These are phyloP conservation scores for Piezodorus guildinii DNA, from an alignment of 1,140 invertebrate species.

Conservation along the genomic window DNA sequence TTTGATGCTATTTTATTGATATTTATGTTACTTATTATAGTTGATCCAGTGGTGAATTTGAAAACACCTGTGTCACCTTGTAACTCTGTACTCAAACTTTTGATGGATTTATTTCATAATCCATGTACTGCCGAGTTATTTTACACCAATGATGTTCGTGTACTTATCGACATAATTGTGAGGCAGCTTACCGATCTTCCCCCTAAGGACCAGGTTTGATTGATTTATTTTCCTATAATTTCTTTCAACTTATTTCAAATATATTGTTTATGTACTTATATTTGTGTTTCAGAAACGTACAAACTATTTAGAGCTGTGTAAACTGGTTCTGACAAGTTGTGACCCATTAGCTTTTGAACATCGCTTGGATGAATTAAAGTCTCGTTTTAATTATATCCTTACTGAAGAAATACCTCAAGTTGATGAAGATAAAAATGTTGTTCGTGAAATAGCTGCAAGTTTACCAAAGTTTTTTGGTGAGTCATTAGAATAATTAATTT, in stretches of 20 bases:
- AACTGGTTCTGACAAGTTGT: slow-evolving; percentile 61
- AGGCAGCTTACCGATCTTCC: slow-evolving; percentile 76
- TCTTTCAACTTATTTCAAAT: background rate
- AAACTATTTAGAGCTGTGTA: slow-evolving; percentile 62
- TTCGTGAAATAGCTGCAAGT: slow-evolving; percentile 66
- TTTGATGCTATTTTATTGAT: too few species aligned
- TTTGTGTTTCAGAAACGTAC: slow-evolving; percentile 45
- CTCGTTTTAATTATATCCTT: slow-evolving; percentile 71
- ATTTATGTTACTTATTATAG: slow-evolving; percentile 37
- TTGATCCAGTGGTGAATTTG: slow-evolving; percentile 75
- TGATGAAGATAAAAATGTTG: slow-evolving; percentile 57
- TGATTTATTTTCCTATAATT: background rate
- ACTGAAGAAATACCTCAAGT: slow-evolving; percentile 64
- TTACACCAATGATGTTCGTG: slow-evolving; percentile 87
- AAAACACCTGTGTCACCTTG: slow-evolving; percentile 61
- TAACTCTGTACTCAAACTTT: slow-evolving; percentile 78
- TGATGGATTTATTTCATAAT: slow-evolving; percentile 69
- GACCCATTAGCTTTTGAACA: slow-evolving; percentile 63
- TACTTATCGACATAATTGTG: slow-evolving; percentile 82
- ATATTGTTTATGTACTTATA: background rate
- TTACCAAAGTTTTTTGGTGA: slow-evolving; percentile 48
- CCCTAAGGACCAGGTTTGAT: slow-evolving; percentile 63
- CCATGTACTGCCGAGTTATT: slow-evolving; percentile 67
- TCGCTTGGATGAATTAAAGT: slow-evolving; percentile 60
- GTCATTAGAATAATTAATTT: background rate